phyloP scores from a whole-genome alignment of 2,797 vertebrate species.

The Periparus ater region DNA sequence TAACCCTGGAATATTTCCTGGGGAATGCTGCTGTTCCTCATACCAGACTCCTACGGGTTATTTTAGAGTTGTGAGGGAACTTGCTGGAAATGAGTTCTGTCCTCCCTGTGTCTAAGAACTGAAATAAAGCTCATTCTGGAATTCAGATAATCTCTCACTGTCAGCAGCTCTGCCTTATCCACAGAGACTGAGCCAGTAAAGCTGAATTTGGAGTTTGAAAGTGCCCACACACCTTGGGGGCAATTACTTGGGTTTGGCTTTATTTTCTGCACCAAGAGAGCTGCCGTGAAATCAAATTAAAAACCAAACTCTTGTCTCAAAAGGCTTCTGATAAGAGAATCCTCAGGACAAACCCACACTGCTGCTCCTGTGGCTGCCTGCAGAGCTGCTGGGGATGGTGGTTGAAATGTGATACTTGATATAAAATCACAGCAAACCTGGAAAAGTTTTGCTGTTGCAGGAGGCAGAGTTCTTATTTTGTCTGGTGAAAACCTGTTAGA shows the following conservation, averaged over 20 bases:
- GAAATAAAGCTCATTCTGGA: background rate
- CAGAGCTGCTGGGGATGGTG: background rate
- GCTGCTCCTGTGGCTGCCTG: background rate
- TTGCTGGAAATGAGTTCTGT: background rate
- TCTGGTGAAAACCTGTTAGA: background rate
- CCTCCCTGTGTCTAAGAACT: background rate
- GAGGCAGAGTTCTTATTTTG: background rate
- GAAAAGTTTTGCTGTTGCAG: background rate
- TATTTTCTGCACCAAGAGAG: background rate
- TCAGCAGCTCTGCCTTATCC: background rate
- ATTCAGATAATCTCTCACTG: background rate
- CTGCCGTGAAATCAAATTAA: background rate
- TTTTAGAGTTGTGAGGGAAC: background rate
- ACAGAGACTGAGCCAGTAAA: background rate
- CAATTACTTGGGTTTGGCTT: background rate
- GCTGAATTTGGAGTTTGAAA: background rate
- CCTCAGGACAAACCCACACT: background rate
- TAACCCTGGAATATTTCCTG: background rate
- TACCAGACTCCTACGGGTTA: background rate
- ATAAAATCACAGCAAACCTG: background rate
- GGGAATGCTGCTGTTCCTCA: background rate
- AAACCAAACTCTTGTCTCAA: background rate
- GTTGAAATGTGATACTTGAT: background rate
- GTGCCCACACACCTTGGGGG: background rate
- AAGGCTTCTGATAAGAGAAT: background rate